These are phyloP conservation scores for Grapholita molesta DNA, from an alignment of 1,140 invertebrate genomes.

Conservation along the genomic window DNA sequence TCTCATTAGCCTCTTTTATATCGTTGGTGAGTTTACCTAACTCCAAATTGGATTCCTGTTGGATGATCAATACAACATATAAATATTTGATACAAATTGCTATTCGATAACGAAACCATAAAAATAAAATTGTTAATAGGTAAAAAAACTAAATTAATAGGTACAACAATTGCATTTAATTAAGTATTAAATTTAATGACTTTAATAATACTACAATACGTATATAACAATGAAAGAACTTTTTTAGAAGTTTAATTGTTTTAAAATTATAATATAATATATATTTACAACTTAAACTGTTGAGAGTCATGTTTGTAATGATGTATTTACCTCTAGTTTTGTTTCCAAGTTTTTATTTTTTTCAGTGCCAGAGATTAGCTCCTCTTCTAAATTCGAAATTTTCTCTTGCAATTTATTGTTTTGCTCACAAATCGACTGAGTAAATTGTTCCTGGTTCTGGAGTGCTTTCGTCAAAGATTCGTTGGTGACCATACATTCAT, in stretches of 20 bases:
- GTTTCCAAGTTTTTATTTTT: slow-evolving; percentile 24
- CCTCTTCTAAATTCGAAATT: slow-evolving; percentile 32
- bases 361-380: slow-evolving; percentile 16
- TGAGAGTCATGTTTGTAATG: not conserved
- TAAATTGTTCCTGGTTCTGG: slow-evolving; percentile 38
- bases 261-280: not conserved
- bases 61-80: not conserved
- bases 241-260: too few species aligned
- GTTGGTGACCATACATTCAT: slow-evolving; percentile 29
- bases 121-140: too few species aligned
- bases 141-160: too few species aligned
- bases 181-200: too few species aligned
- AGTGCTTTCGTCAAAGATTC: slow-evolving; percentile 34
- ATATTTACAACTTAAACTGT: not conserved
- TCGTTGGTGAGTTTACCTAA: not conserved
- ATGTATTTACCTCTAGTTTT: slow-evolving; percentile 30
- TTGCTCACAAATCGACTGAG: slow-evolving; percentile 33
- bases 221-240: too few species aligned
- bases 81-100: too few species aligned
- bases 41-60: not conserved
- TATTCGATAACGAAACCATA: too few species aligned
- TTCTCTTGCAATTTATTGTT: slow-evolving; percentile 35
- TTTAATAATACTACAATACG: too few species aligned
- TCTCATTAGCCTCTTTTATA: slow-evolving; percentile 20
- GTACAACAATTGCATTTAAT: too few species aligned